Base-by-base conservation (phyloP, 2,888 invertebrate species). In the Lomographa bimaculata region DNA sequence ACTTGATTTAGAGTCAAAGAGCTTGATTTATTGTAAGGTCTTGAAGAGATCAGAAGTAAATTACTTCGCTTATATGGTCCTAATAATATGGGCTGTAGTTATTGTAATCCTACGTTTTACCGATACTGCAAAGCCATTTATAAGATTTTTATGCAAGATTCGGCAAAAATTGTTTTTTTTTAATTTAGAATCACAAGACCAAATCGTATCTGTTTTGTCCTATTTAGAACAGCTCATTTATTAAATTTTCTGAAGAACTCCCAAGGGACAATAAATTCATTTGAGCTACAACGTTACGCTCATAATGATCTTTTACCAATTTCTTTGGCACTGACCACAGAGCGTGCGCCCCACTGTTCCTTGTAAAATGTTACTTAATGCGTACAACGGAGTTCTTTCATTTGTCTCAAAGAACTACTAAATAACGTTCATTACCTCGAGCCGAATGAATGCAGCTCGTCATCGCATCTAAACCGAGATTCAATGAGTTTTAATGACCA, bases 401-500 rank as follows among this genome's bases (percentile, higher is more conserved):
- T 70, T 69, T 71, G 68, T 75, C 64, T 75, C 62, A 66, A 71
- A 68, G 57, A 57, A 27, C 44, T 49, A 38, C 38, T 49, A 49
- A 51, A 54, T 41, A 63, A 54, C 60, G 66, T 60, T 72, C 60
- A 72, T 72, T 66, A 61, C 61, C 34, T 41, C 23, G 32, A 49
- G 44, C 43, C 23, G 30, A 23, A 41, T 58, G 59, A 71, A 74
- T 67, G 47, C 38, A 46, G 20, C 62, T 71, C 67, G 69, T 75
- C 65, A 73, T 71, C 61, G 57, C 58, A 71, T 67, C 66, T 48
- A 60, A 65, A 68, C 64, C 67, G 57, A 59, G 59, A 57, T 69
- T 71, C 66, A 76, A 80, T 70, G 57, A 33, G 46, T 16, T 46
- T 61, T 69, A 74, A 79, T 65, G 60, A 56, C 63, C 69, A 80